Conservation (phyloP, 2,113 vertebrate genomes). For the Rhinoptilus africanus region DNA sequence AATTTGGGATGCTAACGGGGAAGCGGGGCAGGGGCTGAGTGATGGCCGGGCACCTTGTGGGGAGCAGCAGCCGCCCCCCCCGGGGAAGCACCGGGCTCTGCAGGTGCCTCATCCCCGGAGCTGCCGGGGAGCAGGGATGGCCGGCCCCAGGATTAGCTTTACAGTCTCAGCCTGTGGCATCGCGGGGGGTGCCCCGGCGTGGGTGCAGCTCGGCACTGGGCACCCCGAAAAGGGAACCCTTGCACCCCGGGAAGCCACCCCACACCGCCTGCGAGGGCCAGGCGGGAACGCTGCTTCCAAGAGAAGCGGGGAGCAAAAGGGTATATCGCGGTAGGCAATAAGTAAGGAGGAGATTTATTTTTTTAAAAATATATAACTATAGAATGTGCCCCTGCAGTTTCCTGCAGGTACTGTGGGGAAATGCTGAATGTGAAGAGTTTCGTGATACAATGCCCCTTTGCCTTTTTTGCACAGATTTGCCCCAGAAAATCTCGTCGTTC, state of each 20-base stretch:
- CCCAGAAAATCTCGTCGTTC: not conserved
- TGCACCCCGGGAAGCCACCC: not conserved
- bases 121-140: not conserved
- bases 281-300: not conserved
- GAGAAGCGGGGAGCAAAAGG: slow-evolving; percentile 19
- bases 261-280: rapidly evolving
- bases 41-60: not conserved
- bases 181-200: rapidly evolving
- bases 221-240: not conserved
- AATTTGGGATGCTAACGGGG: not conserved
- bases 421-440: slow-evolving; percentile 22
- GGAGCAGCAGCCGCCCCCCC: not conserved
- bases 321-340: not conserved
- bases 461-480: slow-evolving; percentile 52
- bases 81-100: not conserved
- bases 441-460: not conserved
- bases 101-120: not conserved
- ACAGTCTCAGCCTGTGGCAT: not conserved
- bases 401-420: not conserved
- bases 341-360: slow-evolving; percentile 60
- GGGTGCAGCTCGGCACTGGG: not conserved
- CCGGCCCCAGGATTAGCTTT: not conserved
- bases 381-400: not conserved
- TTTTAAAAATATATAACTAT: slow-evolving; percentile 1
- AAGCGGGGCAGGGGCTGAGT: not conserved